Base-by-base conservation (phyloP, 2,797 vertebrate genomes). In the Myiothlypis chrysogaster region DNA sequence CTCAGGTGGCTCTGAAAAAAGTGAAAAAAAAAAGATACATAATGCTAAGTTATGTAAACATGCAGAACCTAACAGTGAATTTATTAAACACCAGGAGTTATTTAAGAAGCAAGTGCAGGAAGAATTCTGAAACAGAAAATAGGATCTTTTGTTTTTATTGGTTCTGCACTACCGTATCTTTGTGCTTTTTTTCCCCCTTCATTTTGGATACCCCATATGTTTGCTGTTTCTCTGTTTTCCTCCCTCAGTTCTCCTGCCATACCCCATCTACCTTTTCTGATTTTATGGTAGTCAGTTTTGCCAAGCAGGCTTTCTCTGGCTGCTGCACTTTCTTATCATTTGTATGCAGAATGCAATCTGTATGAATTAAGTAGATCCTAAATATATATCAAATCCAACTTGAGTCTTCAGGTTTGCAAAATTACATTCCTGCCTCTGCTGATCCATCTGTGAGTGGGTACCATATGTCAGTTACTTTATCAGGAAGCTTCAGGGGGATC, bases 401-500 rank as follows among this genome's bases (percentile, higher is more conserved):
- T 82, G 81, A 95, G 76, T 84, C 89, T 96, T 93, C 73, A 89
- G 83, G 47, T 96, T 93, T 97, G 72, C 70, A 82, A 72, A 93
- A 96, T 96, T 91, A 65, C 85, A 77, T 86, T 77, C 60, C 92
- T 94, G 94, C 83, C 93, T 95, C 87, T 93, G 86, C 83, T 89
- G 90, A 92, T 95, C 96, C 88, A 91, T 97, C 94, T 96, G 82
- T 32, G 59, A 83, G 75, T 87, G 95, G 75, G 92, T 95, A 92
- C 96, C 96, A 96, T 96, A 97, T 95, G 96, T 93, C 92, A 94
- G 83, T 95, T 95, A 89, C 92, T 97, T 95, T 97, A 95, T 96
- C 78, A 75, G 89, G 87, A 96, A 87, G 89, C 95, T 97, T 97
- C 90, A 94, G 96, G 95, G 95, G 87, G 95, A 93, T 94, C 96